phyloP scores from a whole-genome alignment of 2,888 invertebrate genomes.

The Eurois occulta region DNA sequence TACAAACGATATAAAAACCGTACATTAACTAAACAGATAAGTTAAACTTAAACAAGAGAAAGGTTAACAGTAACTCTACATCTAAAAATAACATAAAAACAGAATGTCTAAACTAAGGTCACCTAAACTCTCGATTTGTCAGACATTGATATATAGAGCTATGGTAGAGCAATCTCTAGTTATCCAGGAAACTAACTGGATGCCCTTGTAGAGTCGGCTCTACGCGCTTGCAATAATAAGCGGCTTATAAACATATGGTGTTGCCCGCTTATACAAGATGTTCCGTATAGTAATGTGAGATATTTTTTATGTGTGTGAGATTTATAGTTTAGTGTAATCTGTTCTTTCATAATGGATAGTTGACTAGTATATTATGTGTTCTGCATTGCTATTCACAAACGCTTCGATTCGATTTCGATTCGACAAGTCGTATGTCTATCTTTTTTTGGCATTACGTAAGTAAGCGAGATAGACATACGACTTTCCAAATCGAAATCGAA shows the following conservation, averaged over 20 bases:
- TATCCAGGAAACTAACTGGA: conserved; percentile 85
- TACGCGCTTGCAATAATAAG: conserved; percentile 68
- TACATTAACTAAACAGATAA: not conserved
- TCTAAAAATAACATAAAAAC: conserved; percentile 48
- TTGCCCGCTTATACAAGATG: conserved; percentile 59
- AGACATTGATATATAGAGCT: conserved; percentile 65
- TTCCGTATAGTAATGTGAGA: conserved; percentile 49
- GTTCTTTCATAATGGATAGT: conserved; percentile 1
- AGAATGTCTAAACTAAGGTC: conserved; percentile 52
- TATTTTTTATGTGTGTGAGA: conserved; percentile 22
- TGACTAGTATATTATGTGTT: not conserved
- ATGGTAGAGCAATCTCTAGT: conserved; percentile 74
- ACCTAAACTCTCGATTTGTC: conserved; percentile 60
- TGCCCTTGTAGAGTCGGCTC: conserved; percentile 81
- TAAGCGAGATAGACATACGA: too few species aligned
- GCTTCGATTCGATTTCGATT: too few species aligned
- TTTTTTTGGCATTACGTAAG: too few species aligned
- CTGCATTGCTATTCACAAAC: too few species aligned
- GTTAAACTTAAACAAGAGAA: conserved; percentile 31
- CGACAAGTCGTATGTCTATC: too few species aligned
- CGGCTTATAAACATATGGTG: conserved; percentile 64
- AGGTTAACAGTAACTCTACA: conserved; percentile 29
- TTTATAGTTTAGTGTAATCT: conserved; percentile 5
- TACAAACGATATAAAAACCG: not conserved
- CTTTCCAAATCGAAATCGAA: too few species aligned